These are phyloP conservation scores for Meandrusa payeni DNA, from an alignment of 2,888 invertebrate species.

Conservation along the genomic window DNA sequence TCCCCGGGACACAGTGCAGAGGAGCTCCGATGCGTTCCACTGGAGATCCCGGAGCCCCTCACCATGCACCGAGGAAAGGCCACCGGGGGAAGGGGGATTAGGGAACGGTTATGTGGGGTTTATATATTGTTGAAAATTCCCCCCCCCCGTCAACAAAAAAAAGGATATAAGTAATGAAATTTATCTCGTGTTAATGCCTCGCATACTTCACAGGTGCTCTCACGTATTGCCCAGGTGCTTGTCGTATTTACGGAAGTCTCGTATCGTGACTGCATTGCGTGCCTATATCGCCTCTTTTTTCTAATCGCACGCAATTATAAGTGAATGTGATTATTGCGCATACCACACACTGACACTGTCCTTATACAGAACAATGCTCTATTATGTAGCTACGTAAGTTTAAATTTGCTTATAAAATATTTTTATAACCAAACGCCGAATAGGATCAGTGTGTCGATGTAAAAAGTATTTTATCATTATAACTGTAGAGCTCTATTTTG, in stretches of 20 bases:
- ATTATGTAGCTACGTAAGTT: background rate
- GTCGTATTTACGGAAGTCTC: conserved; percentile 38
- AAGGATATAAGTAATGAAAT: background rate
- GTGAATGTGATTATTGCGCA: conserved; percentile 32
- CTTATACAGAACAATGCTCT: background rate
- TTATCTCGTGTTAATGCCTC: conserved; percentile 1
- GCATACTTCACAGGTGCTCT: conserved; percentile 14
- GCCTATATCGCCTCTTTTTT: conserved; percentile 33
- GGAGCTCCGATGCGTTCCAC: no score
- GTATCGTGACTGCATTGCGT: conserved; percentile 29
- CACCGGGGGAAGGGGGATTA: no score
- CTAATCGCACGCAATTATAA: conserved; percentile 37
- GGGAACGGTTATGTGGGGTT: no score
- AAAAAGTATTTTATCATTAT: conserved; percentile 7
- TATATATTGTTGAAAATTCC: no score
- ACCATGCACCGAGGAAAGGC: no score
- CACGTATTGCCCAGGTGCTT: conserved; percentile 29
- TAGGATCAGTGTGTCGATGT: background rate
- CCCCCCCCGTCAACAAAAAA: no score
- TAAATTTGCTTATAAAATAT: background rate
- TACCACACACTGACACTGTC: background rate
- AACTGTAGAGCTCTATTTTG: no score
- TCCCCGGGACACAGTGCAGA: no score
- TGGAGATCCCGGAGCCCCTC: no score
- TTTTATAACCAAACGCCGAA: background rate